A percentile compares a stretch with the other conserved stretches of the same genome.
phyloP scores from a whole-genome alignment of 1,140 invertebrate species.

The Himalopsyche phryganea region DNA sequence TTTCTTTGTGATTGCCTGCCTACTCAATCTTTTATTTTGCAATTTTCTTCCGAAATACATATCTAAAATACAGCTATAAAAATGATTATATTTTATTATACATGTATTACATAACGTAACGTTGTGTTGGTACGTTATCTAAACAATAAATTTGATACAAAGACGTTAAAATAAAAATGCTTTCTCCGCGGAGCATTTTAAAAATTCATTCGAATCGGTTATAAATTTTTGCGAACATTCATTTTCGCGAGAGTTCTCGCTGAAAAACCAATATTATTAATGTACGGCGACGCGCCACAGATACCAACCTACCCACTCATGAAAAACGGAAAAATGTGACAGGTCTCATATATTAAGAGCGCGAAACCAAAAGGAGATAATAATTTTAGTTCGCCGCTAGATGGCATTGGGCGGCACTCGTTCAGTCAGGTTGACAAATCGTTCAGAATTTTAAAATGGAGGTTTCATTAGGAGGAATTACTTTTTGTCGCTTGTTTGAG shows the following conservation, averaged over 20 bases:
- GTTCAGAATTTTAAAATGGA: conserved; percentile 23
- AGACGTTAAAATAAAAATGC: too few species aligned
- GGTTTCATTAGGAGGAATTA: conserved; percentile 17
- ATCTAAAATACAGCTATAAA: too few species aligned
- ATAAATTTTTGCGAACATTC: conserved; percentile 23
- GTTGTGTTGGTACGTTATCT: too few species aligned
- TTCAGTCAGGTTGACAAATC: conserved; percentile 15
- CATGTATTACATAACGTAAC: too few species aligned
- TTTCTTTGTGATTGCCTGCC: too few species aligned
- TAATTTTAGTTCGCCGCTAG: conserved; percentile 25
- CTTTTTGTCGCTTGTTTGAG: conserved; percentile 10
- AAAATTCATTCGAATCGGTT: conserved; percentile 17
- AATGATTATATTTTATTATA: too few species aligned
- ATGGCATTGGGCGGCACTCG: conserved; percentile 18
- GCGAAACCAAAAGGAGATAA: conserved; percentile 16
- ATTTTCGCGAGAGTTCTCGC: conserved; percentile 14
- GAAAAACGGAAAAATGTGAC: conserved; percentile 23
- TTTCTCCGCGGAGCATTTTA: not conserved
- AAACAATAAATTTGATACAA: too few species aligned
- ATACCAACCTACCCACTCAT: conserved; percentile 5
- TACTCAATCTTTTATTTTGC: too few species aligned
- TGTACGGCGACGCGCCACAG: not conserved
- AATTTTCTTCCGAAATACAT: too few species aligned
- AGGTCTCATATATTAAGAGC: conserved; percentile 6
- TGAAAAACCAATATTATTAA: conserved; percentile 31